A percentile compares a stretch with the other conserved stretches of the same genome.
phyloP scores from a whole-genome alignment of 2,888 invertebrate genomes.

The Acleris cristana region DNA sequence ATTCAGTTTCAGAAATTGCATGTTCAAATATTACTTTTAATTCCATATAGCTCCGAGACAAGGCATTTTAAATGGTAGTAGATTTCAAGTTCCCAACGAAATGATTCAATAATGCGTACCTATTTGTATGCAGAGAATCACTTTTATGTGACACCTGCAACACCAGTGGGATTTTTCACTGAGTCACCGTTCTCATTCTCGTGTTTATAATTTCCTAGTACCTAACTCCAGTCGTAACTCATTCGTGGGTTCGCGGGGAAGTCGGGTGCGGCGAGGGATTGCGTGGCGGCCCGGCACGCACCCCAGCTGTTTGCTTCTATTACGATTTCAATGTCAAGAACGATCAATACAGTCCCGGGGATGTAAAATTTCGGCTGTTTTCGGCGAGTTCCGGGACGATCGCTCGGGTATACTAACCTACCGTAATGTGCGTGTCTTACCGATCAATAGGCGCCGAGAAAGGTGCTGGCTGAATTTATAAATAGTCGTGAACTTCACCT shows the following conservation, averaged over 20 bases:
- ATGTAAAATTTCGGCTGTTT: slow-evolving; percentile 79
- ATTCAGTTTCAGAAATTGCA: slow-evolving; percentile 40
- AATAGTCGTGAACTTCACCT: slow-evolving; percentile 83
- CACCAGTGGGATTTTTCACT: slow-evolving; percentile 16
- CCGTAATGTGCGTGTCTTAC: slow-evolving; percentile 79
- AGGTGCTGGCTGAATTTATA: slow-evolving; percentile 75
- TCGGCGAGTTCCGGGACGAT: slow-evolving; percentile 79
- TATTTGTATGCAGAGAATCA: slow-evolving; percentile 28
- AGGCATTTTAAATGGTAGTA: slow-evolving; percentile 19
- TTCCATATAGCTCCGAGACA: slow-evolving; percentile 7
- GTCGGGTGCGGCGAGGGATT: slow-evolving; percentile 52
- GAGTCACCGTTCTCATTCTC: slow-evolving; percentile 8
- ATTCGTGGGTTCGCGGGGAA: slow-evolving; percentile 34
- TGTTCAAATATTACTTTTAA: slow-evolving; percentile 23
- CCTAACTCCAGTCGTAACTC: slow-evolving; percentile 11
- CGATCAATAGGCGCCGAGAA: slow-evolving; percentile 78
- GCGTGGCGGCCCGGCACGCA: slow-evolving; percentile 70
- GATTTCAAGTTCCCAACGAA: slow-evolving; percentile 4
- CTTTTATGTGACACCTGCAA: slow-evolving; percentile 23
- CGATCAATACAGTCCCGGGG: slow-evolving; percentile 81
- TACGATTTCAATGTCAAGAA: slow-evolving; percentile 83
- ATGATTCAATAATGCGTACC: slow-evolving; percentile 9
- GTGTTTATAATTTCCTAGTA: slow-evolving; percentile 7
- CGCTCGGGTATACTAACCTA: slow-evolving; percentile 78
- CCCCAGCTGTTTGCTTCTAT: slow-evolving; percentile 82